Conservation (phyloP, 2,888 invertebrate species). For the Chrysolina haemoptera region DNA sequence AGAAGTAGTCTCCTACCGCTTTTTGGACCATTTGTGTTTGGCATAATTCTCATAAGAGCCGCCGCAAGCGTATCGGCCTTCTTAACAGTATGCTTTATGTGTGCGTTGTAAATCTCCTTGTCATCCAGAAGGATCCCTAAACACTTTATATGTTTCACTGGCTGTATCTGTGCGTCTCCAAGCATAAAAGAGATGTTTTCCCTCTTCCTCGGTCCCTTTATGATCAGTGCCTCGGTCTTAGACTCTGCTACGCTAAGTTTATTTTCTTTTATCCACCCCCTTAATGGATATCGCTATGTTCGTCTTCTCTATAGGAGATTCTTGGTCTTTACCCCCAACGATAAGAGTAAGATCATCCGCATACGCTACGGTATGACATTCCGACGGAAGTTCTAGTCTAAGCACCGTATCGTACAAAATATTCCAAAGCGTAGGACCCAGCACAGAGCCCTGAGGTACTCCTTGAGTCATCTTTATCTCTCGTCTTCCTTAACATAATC, state of each 20-base stretch:
- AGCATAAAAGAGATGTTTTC: too few relatives aligned
- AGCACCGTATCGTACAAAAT: not conserved
- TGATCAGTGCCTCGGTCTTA: not conserved
- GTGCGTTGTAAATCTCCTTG: not conserved
- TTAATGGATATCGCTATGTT: not conserved
- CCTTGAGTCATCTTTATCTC: too few relatives aligned
- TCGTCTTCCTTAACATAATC: too few relatives aligned
- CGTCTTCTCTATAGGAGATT: not conserved
- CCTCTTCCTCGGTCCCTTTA: not conserved
- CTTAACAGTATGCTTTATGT: not conserved
- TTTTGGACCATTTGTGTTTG: not conserved
- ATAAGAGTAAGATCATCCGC: not conserved
- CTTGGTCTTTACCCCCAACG: not conserved
- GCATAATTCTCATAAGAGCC: not conserved
- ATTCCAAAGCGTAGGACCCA: not conserved
- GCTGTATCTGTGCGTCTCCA: too few relatives aligned
- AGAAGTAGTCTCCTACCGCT: not conserved
- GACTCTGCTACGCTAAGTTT: not conserved
- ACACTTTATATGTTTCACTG: too few relatives aligned
- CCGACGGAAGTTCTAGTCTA: not conserved
- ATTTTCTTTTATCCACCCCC: not conserved
- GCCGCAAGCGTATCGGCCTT: not conserved
- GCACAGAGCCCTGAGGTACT: not conserved
- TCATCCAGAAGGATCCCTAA: not conserved
- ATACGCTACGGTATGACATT: not conserved